phyloP scores from a whole-genome alignment of 2,113 vertebrate genomes.

The Isichthys henryi region DNA sequence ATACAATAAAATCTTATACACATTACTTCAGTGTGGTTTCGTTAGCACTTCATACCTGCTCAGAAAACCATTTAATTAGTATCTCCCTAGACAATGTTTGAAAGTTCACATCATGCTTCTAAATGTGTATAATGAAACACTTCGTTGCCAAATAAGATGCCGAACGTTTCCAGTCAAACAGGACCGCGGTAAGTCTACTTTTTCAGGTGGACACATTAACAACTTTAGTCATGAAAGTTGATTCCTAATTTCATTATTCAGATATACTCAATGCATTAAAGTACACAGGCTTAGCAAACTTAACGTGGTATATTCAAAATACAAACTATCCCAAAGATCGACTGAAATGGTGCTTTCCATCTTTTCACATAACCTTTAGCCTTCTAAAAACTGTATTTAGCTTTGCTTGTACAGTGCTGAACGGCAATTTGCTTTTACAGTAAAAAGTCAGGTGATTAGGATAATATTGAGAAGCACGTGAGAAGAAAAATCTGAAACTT shows the following conservation, averaged over 20 bases:
- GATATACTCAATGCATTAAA: not conserved
- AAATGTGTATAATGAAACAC: not conserved
- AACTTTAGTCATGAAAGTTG: not conserved
- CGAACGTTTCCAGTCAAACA: not conserved
- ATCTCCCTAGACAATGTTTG: not conserved
- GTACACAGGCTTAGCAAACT: not conserved
- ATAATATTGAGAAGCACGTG: not conserved
- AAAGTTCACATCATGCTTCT: not conserved
- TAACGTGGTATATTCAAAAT: not conserved
- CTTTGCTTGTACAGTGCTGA: not conserved
- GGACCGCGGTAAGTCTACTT: not conserved
- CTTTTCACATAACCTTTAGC: not conserved
- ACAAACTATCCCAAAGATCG: not conserved
- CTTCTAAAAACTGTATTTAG: slow-evolving; percentile 8
- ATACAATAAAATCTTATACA: not conserved
- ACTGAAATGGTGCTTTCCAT: not conserved
- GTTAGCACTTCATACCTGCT: too few species aligned
- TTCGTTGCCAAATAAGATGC: not conserved
- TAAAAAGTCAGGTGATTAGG: not conserved
- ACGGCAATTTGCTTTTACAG: not conserved
- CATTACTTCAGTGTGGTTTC: not conserved
- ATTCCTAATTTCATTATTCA: not conserved
- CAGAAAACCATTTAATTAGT: too few species aligned
- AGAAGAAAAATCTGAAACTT: slow-evolving; percentile 25
- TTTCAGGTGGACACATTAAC: not conserved